Evolutionary conservation across 2,888 invertebrate species (phyloP), one percentile per base, ranked within the genome.

Genomic region (Lithophane ornitopus): DNA sequence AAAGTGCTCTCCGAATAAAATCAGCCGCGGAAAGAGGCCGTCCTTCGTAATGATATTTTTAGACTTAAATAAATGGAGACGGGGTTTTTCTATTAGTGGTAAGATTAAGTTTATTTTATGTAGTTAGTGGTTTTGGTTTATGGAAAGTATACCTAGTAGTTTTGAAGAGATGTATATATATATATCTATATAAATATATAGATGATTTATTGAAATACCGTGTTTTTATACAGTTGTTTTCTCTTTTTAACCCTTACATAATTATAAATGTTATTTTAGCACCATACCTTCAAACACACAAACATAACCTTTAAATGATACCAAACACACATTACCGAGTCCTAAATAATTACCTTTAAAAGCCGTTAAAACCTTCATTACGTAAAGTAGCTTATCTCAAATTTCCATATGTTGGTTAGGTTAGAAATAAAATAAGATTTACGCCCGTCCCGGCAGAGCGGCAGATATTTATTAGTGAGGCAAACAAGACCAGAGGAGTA

Each of bases 1-100:
- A 89, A 91, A 94, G 92, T 92, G 90, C 86, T 92, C 87, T 88
- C 80, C 88, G 83, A 87, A 90, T 88, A 88, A 88, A 90, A 90
- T 90, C 87, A 89, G 85, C 85, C 81, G 73, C 75, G 74, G 74
- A 77, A 83, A 82, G 85, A 83, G 87, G 82, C 67, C 76, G 78
- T 74, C 85, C 82, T 74, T 76, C 83, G 78, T 87, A 86, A 87
- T 86, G 88, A 88, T 84, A 88, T 88, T 88, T 85, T 82, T 74
- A 74, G 84, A 84, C 87, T 85, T 78, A 84, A 81, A 85, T 82
- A 78, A 85, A 86, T 85, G 77, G 46, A 82, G 78, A 68, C 73
- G 52, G 67, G 65, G 70, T 56, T 77, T 81, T 66, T n/a, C n/a
- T n/a, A n/a, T n/a, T n/a, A n/a, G n/a, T n/a, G n/a, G n/a, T n/a